Conservation (phyloP, 1,140 invertebrate species). For the Bilobella aurantiaca region DNA sequence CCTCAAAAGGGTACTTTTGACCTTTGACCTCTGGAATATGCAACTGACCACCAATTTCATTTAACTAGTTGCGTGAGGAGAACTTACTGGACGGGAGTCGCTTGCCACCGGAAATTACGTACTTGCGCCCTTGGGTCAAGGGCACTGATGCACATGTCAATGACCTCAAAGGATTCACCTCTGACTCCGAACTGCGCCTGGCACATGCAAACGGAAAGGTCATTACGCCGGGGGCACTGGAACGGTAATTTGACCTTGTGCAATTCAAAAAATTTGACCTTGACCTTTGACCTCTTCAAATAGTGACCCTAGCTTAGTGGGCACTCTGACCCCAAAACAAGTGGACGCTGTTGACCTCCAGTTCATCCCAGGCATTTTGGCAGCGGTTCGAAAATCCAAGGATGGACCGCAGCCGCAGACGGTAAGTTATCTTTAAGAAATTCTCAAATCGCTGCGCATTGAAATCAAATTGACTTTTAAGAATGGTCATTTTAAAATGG, state of each 20-base stretch:
- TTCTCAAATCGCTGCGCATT: no score
- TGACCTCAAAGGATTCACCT: slow-evolving; percentile 28
- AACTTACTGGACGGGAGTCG: slow-evolving; percentile 7
- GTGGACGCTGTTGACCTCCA: slow-evolving; percentile 21
- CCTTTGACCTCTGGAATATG: not conserved
- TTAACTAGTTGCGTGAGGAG: not conserved
- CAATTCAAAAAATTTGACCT: no score
- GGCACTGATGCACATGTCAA: not conserved
- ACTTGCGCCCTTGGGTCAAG: slow-evolving; percentile 18
- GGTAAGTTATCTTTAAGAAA: slow-evolving; percentile 16
- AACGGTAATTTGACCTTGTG: no score
- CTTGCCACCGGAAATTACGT: slow-evolving; percentile 19
- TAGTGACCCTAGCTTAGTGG: slow-evolving; percentile 21
- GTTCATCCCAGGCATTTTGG: slow-evolving; percentile 27
- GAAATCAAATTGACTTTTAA: no score
- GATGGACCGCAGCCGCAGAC: slow-evolving; percentile 30
- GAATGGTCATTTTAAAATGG: no score
- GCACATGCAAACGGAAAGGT: slow-evolving; percentile 13
- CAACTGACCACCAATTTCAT: no score
- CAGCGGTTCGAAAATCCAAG: slow-evolving; percentile 21
- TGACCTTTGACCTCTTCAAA: no score
- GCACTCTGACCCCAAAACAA: slow-evolving; percentile 30
- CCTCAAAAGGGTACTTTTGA: slow-evolving; percentile 21
- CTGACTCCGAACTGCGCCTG: slow-evolving; percentile 23
- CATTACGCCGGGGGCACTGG: slow-evolving; percentile 21